A percentile compares a stretch with the other conserved stretches of the same genome.
Evolutionary conservation across 2,797 vertebrate species (phyloP).

Genomic region (Peromyscus melanophrys): DNA sequence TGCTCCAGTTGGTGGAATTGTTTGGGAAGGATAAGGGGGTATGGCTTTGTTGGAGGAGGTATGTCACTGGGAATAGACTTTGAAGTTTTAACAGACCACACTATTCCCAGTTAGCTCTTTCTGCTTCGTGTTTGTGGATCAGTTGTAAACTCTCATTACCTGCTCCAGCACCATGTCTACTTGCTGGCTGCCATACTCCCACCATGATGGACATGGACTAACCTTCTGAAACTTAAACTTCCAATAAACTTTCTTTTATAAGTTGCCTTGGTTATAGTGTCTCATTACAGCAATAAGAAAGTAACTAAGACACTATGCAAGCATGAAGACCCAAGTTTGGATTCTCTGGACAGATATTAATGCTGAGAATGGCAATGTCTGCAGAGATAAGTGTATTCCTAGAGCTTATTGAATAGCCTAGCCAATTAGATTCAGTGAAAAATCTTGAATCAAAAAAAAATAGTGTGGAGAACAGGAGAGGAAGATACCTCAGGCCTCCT

Average conservation of each 20-base stretch:
- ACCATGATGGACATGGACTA: background rate
- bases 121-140: background rate
- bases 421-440: background rate
- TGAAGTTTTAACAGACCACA: background rate
- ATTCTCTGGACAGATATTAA: background rate
- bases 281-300: background rate
- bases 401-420: background rate
- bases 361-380: background rate
- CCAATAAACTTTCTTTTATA: background rate
- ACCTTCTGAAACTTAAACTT: background rate
- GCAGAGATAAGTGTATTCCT: background rate
- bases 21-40: background rate
- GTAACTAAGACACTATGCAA: background rate
- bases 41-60: background rate
- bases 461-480: background rate
- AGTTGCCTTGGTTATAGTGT: background rate
- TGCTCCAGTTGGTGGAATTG: background rate
- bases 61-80: background rate
- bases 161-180: background rate
- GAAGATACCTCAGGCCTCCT: background rate
- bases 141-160: background rate
- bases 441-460: background rate
- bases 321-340: background rate
- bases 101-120: background rate
- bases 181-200: background rate